Evolutionary conservation across 2,113 vertebrate species (phyloP).

Genomic region (Hassar affinis): DNA sequence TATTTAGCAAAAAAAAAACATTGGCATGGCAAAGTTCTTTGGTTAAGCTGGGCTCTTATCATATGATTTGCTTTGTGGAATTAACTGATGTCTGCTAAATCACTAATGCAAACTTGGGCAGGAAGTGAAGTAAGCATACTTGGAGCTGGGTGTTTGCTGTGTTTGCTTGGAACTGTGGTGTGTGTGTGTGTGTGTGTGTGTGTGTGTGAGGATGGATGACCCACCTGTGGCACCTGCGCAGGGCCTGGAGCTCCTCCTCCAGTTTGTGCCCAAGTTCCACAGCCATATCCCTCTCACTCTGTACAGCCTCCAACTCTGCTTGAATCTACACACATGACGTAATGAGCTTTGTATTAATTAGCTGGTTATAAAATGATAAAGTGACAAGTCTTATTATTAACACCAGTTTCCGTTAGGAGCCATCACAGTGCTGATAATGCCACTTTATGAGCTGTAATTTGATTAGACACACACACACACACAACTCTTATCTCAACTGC

Average conservation of each 20-base stretch:
- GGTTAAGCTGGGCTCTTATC: not conserved
- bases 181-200: not conserved
- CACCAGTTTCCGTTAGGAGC: not conserved
- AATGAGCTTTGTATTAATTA: not conserved
- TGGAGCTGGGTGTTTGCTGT: not conserved
- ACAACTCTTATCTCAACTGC: constrained; percentile 22
- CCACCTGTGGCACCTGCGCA: constrained; percentile 81
- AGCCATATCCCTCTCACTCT: constrained; percentile 73
- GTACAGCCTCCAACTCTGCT: constrained; percentile 71
- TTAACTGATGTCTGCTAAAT: not conserved
- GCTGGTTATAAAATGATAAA: not conserved
- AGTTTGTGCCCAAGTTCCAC: constrained; percentile 72
- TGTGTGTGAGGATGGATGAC: constrained; percentile 22
- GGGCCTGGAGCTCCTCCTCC: constrained; percentile 77
- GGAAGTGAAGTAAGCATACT: not conserved
- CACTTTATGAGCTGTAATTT: constrained; percentile 31
- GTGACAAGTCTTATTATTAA: not conserved
- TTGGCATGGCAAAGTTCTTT: not conserved
- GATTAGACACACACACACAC: not conserved
- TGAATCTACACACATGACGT: constrained; percentile 55
- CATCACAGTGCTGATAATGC: constrained; percentile 20
- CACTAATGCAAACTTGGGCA: not conserved
- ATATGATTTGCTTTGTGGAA: not conserved
- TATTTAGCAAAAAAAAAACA: not conserved
- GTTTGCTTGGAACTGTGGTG: not conserved